phyloP scores from a whole-genome alignment of 2,797 vertebrate genomes.

The Phaenicophaeus curvirostris region DNA sequence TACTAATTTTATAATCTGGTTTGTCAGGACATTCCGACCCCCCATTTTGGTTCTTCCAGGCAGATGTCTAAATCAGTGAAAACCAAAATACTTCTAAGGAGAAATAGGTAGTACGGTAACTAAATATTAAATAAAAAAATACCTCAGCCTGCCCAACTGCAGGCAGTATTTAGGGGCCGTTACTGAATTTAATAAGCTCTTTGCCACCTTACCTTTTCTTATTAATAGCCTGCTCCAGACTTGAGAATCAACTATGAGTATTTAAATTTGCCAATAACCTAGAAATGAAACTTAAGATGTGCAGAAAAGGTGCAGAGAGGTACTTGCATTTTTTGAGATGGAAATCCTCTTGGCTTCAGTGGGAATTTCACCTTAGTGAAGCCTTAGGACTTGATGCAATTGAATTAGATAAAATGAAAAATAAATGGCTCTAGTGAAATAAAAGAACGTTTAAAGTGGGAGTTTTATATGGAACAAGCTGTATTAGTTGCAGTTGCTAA shows the following conservation, averaged over 20 bases:
- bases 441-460: not conserved
- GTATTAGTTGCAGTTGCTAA: not conserved
- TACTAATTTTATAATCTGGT: not conserved
- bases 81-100: not conserved
- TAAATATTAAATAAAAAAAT: not conserved
- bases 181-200: not conserved
- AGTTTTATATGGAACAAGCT: not conserved
- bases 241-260: not conserved
- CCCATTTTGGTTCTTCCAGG: not conserved
- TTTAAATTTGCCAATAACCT: slow-evolving; percentile 1
- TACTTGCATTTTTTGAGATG: not conserved
- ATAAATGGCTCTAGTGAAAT: not conserved
- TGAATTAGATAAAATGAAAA: slow-evolving; percentile 2
- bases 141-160: not conserved
- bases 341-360: not conserved
- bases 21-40: not conserved
- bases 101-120: not conserved
- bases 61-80: not conserved
- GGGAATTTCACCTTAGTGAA: not conserved
- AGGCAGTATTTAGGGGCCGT: not conserved
- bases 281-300: not conserved
- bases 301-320: not conserved
- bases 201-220: not conserved
- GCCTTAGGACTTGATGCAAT: not conserved
- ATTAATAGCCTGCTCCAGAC: not conserved